phyloP scores from a whole-genome alignment of 2,113 vertebrate species.

The Hemicordylus capensis region DNA sequence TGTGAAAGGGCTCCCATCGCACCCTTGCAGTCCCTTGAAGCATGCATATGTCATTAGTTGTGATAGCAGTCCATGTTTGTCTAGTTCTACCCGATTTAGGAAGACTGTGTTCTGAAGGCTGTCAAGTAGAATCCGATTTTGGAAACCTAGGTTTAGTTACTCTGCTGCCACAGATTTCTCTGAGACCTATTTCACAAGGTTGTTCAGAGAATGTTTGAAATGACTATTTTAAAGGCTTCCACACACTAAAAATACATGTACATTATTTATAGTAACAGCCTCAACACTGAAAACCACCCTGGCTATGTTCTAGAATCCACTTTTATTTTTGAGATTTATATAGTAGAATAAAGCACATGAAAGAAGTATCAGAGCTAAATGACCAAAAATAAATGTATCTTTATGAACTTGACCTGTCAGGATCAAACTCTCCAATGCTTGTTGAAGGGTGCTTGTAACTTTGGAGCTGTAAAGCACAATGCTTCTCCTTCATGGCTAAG shows the following conservation, averaged over 20 bases:
- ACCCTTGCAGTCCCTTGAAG: too few relatives aligned
- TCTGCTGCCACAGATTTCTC: too few relatives aligned
- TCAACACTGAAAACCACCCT: too few relatives aligned
- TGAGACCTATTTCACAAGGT: not conserved
- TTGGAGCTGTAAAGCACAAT: constrained; percentile 82
- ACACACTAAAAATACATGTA: not conserved
- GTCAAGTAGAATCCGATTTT: too few relatives aligned
- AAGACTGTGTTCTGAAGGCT: too few relatives aligned
- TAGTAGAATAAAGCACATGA: not conserved
- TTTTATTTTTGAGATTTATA: not conserved
- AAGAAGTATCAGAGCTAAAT: not conserved
- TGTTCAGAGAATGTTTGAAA: not conserved
- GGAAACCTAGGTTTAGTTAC: too few relatives aligned
- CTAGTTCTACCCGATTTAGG: too few relatives aligned
- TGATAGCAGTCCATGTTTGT: too few relatives aligned
- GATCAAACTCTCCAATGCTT: constrained; percentile 82
- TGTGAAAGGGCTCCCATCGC: too few relatives aligned
- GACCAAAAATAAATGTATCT: not conserved
- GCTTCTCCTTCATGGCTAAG: constrained; percentile 82
- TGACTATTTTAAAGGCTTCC: not conserved
- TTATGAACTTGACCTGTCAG: constrained; percentile 80
- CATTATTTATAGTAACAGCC: not conserved
- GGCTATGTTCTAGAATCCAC: not conserved
- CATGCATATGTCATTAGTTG: too few relatives aligned
- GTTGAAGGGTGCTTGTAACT: constrained; percentile 73